These are phyloP conservation scores for Microchrysa polita DNA, from an alignment of 2,888 invertebrate species.

Conservation along the genomic window DNA sequence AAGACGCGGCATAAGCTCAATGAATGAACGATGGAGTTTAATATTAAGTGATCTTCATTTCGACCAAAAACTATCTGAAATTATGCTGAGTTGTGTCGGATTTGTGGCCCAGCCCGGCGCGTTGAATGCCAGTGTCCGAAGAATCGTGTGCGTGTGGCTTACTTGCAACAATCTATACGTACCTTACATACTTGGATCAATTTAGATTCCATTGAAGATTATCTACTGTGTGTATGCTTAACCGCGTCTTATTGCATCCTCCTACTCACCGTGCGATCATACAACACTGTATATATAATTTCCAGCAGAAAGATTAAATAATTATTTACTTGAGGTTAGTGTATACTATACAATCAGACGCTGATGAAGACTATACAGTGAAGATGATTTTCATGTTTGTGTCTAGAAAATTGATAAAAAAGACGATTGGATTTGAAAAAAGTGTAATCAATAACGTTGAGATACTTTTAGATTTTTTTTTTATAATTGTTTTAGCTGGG, in stretches of 20 bases:
- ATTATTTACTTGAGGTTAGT: constrained; percentile 20
- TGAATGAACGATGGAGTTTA: constrained; percentile 6
- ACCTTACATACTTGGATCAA: constrained; percentile 18
- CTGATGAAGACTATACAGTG: constrained; percentile 18
- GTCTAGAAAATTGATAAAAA: too few relatives aligned
- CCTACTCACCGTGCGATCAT: constrained; percentile 12
- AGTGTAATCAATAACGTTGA: too few relatives aligned
- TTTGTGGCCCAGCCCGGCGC: not conserved
- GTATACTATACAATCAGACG: constrained; percentile 11
- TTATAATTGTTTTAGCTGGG: too few relatives aligned
- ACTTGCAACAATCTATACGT: constrained; percentile 17
- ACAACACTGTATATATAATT: too few relatives aligned
- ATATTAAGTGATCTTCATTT: constrained; percentile 33
- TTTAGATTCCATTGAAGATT: constrained; percentile 33
- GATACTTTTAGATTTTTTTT: too few relatives aligned
- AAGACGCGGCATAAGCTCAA: not conserved
- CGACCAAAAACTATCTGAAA: not conserved
- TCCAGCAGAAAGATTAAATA: constrained; percentile 9
- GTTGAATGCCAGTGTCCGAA: not conserved
- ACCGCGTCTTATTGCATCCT: not conserved
- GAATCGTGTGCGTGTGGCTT: constrained; percentile 37
- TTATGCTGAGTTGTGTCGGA: constrained; percentile 13
- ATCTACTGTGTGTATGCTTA: constrained; percentile 25
- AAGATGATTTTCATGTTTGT: constrained; percentile 10
- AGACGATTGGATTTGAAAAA: too few relatives aligned